Evolutionary conservation across 2,888 invertebrate genomes (phyloP).

Genomic region (Agonopterix subpropinquella): DNA sequence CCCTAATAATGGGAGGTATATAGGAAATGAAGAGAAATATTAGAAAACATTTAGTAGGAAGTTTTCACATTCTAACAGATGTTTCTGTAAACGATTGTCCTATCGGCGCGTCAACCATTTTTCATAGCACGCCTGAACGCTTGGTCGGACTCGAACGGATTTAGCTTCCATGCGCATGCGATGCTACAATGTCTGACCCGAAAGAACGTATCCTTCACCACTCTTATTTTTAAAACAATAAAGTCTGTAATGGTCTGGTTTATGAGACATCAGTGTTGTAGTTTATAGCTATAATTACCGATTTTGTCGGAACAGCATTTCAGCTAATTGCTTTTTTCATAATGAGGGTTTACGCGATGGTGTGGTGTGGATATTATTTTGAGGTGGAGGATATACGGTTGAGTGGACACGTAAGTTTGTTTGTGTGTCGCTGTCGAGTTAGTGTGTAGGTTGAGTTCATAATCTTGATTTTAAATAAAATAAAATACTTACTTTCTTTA

Average conservation of each 20-base stretch:
- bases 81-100: background rate
- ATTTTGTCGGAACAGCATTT: slow-evolving; percentile 35
- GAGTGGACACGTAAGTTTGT: slow-evolving; percentile 5
- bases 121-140: slow-evolving; percentile 70
- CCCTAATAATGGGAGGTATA: too few relatives aligned
- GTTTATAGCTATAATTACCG: background rate
- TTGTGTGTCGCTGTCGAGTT: slow-evolving; percentile 1
- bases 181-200: slow-evolving; percentile 4
- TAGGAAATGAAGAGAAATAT: too few relatives aligned
- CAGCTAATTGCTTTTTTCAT: slow-evolving; percentile 69
- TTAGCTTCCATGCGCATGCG: slow-evolving; percentile 29
- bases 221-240: too few relatives aligned
- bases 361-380: slow-evolving; percentile 1
- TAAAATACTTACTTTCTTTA: too few relatives aligned
- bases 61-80: too few relatives aligned
- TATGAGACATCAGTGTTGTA: too few relatives aligned
- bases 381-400: slow-evolving; percentile 17
- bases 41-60: too few relatives aligned
- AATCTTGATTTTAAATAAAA: background rate
- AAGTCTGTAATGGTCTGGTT: too few relatives aligned
- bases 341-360: slow-evolving; percentile 4
- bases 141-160: slow-evolving; percentile 44
- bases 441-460: background rate
- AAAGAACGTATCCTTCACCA: too few relatives aligned
- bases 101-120: slow-evolving; percentile 42